A percentile compares a stretch with the other conserved stretches of the same genome.
Evolutionary conservation across 2,113 vertebrate species (phyloP).

Genomic region (Meles meles): DNA sequence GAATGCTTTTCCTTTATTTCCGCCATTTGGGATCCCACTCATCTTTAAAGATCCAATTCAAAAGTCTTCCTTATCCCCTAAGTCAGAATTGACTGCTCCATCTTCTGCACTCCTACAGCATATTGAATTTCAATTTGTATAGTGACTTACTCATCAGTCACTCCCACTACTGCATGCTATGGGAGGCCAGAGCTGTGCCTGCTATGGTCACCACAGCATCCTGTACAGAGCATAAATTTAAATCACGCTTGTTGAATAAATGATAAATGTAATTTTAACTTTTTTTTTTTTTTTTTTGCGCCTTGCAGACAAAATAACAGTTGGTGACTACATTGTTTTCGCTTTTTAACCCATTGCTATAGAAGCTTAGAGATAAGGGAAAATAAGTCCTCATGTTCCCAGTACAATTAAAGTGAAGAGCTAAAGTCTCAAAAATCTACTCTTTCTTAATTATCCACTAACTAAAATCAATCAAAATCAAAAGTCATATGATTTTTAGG

Average conservation of each 20-base stretch:
- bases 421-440: neutral
- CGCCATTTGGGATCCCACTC: neutral
- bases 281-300: slow-evolving; percentile 1
- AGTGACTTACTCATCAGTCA: slow-evolving; percentile 51
- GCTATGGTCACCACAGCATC: neutral
- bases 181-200: neutral
- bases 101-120: slow-evolving; percentile 12
- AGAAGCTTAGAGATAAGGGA: neutral
- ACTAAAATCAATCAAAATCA: slow-evolving; percentile 54
- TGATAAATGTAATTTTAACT: slow-evolving; percentile 29
- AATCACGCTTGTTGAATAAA: slow-evolving; percentile 10
- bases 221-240: neutral
- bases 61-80: slow-evolving; percentile 18
- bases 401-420: slow-evolving; percentile 25
- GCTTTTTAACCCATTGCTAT: slow-evolving; percentile 5
- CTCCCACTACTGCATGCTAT: neutral
- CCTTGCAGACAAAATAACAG: neutral
- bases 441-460: slow-evolving; percentile 31
- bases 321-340: neutral
- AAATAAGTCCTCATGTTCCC: neutral
- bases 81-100: slow-evolving; percentile 46
- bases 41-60: slow-evolving; percentile 38
- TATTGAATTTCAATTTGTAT: slow-evolving; percentile 54
- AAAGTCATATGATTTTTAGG: neutral
- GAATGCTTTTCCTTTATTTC: neutral